These are phyloP conservation scores for Thermophis baileyi DNA, from an alignment of 2,113 vertebrate genomes.

Conservation along the genomic window DNA sequence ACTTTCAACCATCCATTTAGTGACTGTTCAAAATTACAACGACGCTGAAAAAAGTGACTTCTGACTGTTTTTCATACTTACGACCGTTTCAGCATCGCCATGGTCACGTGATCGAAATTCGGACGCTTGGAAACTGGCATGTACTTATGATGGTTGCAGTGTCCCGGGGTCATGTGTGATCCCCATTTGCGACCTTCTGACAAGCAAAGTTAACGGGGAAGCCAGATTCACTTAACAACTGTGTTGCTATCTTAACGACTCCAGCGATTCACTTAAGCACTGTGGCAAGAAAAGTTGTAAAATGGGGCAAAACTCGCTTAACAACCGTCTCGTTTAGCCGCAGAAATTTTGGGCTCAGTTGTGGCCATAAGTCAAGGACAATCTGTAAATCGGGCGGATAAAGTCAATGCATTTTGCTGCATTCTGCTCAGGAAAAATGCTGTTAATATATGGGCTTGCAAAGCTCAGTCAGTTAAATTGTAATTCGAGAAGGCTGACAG, in stretches of 20 bases:
- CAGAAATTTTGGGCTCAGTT: not conserved
- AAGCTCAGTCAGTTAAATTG: not conserved
- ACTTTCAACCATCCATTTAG: not conserved
- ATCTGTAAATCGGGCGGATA: not conserved
- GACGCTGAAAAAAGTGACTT: not conserved
- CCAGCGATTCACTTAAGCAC: not conserved
- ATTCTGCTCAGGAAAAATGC: not conserved
- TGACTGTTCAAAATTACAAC: not conserved
- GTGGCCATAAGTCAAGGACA: not conserved
- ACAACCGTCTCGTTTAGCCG: not conserved
- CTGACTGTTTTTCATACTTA: not conserved
- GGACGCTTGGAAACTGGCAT: not conserved
- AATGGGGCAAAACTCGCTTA: not conserved
- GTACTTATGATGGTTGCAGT: not conserved
- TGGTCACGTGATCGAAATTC: not conserved
- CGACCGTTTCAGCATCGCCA: not conserved
- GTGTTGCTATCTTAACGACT: not conserved
- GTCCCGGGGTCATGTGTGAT: not conserved
- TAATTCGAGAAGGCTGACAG: fast-evolving
- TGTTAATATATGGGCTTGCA: not conserved
- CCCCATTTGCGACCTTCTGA: not conserved
- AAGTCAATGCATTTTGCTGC: not conserved
- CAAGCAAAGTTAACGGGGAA: not conserved
- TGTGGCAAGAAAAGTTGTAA: not conserved
- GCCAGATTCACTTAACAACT: not conserved